Conservation (phyloP, 2,113 vertebrate species). For the Poecilia latipinna region DNA sequence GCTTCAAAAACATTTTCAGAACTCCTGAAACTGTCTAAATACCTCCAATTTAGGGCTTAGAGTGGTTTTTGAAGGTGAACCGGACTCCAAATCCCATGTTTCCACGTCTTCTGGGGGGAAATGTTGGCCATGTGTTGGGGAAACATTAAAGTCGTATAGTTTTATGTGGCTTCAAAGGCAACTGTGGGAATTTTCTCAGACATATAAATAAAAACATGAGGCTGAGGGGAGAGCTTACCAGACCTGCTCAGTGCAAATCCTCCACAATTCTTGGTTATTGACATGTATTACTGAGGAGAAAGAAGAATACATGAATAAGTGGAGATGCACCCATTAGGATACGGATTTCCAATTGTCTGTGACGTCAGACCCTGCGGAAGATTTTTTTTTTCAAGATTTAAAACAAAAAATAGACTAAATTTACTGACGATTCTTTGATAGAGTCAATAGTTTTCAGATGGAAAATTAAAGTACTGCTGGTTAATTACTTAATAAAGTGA, state of each 20-base stretch:
- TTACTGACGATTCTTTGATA: neutral
- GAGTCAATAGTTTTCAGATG: neutral
- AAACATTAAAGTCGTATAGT: neutral
- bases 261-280: neutral
- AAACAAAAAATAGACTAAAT: neutral
- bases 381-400: neutral
- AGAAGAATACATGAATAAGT: neutral
- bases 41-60: neutral
- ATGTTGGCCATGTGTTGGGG: neutral
- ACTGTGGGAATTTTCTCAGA: constrained; percentile 2
- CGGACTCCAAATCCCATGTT: neutral
- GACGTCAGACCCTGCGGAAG: neutral
- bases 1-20: neutral
- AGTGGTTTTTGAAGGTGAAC: neutral
- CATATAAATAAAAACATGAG: constrained; percentile 7
- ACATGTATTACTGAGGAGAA: neutral
- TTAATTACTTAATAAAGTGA: neutral
- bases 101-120: neutral
- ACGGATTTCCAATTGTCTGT: neutral
- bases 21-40: constrained; percentile 1
- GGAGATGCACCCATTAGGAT: neutral
- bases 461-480: neutral
- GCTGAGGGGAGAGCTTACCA: constrained; percentile 2
- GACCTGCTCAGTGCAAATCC: neutral
- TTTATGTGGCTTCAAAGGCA: neutral